Base-by-base conservation (phyloP, 2,797 vertebrate genomes). In the Tadarida brasiliensis region DNA sequence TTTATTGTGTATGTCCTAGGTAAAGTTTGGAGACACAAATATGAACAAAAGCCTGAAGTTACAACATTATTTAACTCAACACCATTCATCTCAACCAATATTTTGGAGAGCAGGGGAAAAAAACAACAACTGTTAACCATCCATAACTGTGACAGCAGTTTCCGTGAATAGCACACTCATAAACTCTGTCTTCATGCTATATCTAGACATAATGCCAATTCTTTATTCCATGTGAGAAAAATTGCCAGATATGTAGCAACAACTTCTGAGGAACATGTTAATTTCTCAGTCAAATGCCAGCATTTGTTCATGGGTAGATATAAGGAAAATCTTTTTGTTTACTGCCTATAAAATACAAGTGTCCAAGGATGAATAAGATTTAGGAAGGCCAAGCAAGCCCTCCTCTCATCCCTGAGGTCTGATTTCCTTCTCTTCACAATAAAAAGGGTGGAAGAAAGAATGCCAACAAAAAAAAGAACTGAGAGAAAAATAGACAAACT, bases 331-430 rank as follows among this genome's bases (percentile, higher is more conserved):
- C 51, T 80, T 81, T 57, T 57, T 57, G 35, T 77, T 97, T 96
- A 51, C 28, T 96, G 70, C 86, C 90, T 97, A 47, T 91, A 83
- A 96, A 97, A 95, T 87, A 74, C 87, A 96, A 84, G 80, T 87
- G 57, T 80, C 56, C 63, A 59, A 61, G 65, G 86, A 94, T 87
- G 74, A 95, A 67, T 87, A 97, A 56, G 93, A 95, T 84, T 88
- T 97, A 93, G 91, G 28, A 97, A 95, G 49, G 77, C 88, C 96
- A 95, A 56, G 92, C 83, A 97, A 94, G 80, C 80, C 80, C 6
- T 68, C 33, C 24, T 56, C n/a, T 86, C 63, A 76, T 87, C 63
- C 63, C 93, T 83, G 15, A 96, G 85, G 94, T 71, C 51, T 71
- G 30, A 89, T 91, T 67, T 95, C 93, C 78, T 91, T 92, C 86